Conservation (phyloP, 2,113 vertebrate genomes). For the Carassius auratus region DNA sequence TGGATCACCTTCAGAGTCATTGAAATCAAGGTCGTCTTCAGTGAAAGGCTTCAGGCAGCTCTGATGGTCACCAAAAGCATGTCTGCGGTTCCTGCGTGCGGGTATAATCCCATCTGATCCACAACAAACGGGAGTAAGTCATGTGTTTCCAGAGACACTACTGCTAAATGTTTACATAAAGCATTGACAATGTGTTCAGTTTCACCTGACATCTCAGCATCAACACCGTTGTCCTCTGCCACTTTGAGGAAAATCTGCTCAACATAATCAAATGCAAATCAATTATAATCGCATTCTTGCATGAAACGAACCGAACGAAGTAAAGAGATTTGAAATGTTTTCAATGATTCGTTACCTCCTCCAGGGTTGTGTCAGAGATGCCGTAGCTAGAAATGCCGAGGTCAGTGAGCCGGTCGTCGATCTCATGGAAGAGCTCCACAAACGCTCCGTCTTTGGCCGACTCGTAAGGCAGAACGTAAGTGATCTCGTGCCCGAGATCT, state of each 20-base stretch:
- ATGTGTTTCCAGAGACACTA: not conserved
- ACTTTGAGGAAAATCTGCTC: conserved; percentile 97
- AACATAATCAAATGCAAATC: not conserved
- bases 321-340: not conserved
- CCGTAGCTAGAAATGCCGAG: conserved; percentile 97
- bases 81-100: conserved; percentile 85
- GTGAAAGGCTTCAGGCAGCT: conserved; percentile 96
- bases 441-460: conserved; percentile 94
- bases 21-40: conserved; percentile 92
- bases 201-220: conserved; percentile 91
- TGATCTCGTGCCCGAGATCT: conserved; percentile 94
- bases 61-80: conserved; percentile 92
- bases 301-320: not conserved
- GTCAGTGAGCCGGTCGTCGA: conserved; percentile 93
- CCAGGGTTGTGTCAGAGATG: conserved; percentile 95
- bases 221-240: conserved; percentile 93
- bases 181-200: not conserved
- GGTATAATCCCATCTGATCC: conserved; percentile 88
- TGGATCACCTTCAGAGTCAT: conserved; percentile 95
- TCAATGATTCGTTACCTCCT: conserved; percentile 79
- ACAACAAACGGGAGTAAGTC: not conserved
- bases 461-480: conserved; percentile 91
- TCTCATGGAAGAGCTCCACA: conserved; percentile 96
- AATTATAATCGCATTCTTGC: not conserved
- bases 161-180: not conserved